These are phyloP conservation scores for Dusona sp. DNA, from an alignment of 2,888 invertebrate species.

Conservation along the genomic window DNA sequence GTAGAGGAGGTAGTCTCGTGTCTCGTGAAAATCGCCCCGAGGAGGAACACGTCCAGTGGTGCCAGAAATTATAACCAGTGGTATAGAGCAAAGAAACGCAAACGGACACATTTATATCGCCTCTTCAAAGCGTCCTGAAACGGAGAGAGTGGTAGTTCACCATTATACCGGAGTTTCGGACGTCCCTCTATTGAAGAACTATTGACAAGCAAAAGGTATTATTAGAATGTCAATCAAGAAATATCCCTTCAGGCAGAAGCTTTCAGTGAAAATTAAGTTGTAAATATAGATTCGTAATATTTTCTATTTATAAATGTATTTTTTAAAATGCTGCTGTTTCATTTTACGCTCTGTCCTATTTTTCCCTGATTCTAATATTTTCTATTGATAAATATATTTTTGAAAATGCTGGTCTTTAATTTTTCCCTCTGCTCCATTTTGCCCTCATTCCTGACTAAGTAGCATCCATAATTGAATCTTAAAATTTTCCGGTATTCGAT, in stretches of 20 bases:
- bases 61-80: slow-evolving; percentile 59
- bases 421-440: background rate
- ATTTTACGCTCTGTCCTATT: too few species aligned
- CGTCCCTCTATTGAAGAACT: background rate
- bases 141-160: background rate
- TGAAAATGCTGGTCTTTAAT: background rate
- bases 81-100: slow-evolving; percentile 22
- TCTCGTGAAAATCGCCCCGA: slow-evolving; percentile 50
- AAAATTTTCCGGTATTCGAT: background rate
- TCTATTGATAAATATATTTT: background rate
- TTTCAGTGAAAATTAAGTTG: background rate
- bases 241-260: background rate
- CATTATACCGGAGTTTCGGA: background rate
- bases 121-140: slow-evolving; percentile 22
- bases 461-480: background rate
- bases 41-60: slow-evolving; percentile 45
- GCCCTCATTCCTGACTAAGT: background rate
- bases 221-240: background rate
- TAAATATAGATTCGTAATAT: background rate
- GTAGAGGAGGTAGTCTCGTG: slow-evolving; percentile 18
- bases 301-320: background rate
- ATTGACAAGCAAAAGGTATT: background rate
- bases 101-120: slow-evolving; percentile 34
- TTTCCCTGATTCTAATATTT: background rate
- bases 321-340: background rate